These are phyloP conservation scores for Hippocampus kuda DNA, from an alignment of 2,797 vertebrate species.

Conservation along the genomic window DNA sequence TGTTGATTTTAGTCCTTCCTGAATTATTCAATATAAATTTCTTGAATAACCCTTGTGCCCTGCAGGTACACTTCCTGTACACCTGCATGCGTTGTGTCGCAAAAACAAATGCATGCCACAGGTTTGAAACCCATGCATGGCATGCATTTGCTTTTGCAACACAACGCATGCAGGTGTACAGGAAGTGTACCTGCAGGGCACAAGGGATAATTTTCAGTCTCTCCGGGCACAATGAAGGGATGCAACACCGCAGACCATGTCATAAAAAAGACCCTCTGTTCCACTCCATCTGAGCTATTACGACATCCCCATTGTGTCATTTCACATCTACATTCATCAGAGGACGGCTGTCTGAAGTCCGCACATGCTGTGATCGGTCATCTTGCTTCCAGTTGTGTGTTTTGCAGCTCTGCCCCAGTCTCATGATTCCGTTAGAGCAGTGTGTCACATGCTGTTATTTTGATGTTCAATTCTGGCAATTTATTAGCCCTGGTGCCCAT, in stretches of 20 bases:
- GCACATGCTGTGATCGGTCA: neutral
- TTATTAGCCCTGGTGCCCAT: conserved; percentile 19
- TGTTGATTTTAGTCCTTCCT: conserved; percentile 17
- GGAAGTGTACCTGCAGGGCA: too few relatives aligned
- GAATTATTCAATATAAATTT: conserved; percentile 23
- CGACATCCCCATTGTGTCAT: conserved; percentile 51
- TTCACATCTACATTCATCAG: conserved; percentile 30
- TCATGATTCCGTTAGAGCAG: conserved; percentile 25
- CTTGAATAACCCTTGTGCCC: too few relatives aligned
- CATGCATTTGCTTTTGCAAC: too few relatives aligned
- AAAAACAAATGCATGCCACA: too few relatives aligned
- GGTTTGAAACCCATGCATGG: too few relatives aligned
- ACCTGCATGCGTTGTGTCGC: too few relatives aligned
- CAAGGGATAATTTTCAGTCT: conserved; percentile 17
- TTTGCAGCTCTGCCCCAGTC: conserved; percentile 9
- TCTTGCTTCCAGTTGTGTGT: conserved; percentile 5
- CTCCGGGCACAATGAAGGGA: conserved; percentile 22
- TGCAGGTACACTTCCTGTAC: too few relatives aligned
- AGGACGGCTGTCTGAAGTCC: neutral
- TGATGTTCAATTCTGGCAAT: conserved; percentile 22
- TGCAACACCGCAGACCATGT: conserved; percentile 7
- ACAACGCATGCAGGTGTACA: too few relatives aligned
- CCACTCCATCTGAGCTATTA: conserved; percentile 29
- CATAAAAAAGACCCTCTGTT: conserved; percentile 26
- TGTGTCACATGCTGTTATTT: conserved; percentile 31